Evolutionary conservation across 2,113 vertebrate genomes (phyloP), one percentile per base, ranked within the genome.

Genomic region (Sterrhoptilus dennistouni): DNA sequence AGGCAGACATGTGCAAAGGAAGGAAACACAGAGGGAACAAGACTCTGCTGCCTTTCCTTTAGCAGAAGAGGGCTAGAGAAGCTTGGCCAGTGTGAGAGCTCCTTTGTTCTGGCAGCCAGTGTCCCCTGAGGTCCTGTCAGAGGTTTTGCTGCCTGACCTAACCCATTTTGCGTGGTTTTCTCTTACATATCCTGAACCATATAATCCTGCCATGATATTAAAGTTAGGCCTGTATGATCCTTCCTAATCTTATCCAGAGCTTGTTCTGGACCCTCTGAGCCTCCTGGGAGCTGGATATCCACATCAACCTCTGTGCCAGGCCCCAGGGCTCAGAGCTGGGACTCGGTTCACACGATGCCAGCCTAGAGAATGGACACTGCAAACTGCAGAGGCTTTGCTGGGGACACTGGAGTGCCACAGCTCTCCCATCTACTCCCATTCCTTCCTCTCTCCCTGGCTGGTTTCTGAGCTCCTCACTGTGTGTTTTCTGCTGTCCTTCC

Each of bases 331-430:
- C 42, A 25, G 71, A 35, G 50, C 42, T 56, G 60, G 33, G 45
- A 1, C 57, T 68, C 44, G 2, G 33, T 4, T 77, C 17, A 8
- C 35, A 12, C 0, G 0, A 3, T 23, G 20, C 69, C 81, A 70
- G 59, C 45, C 54, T 45, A 50, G 66, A 68, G n/a, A 33, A 22
- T 0, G 0, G 36, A 4, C 40, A 22, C n/a, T 66, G 42, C 65
- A 38, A n/a, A 38, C n/a, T 28, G 20, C 0, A 4, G 2, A 18
- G 49, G 22, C 38, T 72, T 25, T 35, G 15, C 25, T 82, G 82
- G 28, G 49, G n/a, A 52, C 64, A 15, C 36, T 9, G 25, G 6
- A 6, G 8, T 13, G 69, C 20, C 64, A 74, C 64, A 77, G 54
- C 50, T 81, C 64, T 77, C n/a, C 45, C 29, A 6, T 4, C 45